Evolutionary conservation across 2,113 vertebrate genomes (phyloP), one percentile per base, ranked within the genome.

Genomic region (Corvus cornix): DNA sequence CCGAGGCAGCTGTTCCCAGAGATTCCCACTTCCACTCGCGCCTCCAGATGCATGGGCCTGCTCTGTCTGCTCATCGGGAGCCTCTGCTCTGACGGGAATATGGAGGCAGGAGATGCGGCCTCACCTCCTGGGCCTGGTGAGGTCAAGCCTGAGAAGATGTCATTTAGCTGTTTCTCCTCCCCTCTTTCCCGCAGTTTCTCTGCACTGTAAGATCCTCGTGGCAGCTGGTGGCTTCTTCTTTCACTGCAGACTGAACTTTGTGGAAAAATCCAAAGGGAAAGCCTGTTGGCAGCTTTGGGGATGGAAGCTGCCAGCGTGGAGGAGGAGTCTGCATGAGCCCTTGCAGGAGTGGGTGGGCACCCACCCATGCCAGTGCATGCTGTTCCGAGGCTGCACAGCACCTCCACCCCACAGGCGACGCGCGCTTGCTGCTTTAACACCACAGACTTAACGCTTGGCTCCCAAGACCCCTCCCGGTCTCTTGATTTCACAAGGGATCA

Each of bases 181-280:
- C 28, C 4, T 69, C 44, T 31, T 21, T 12, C 28, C 39, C 74
- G 15, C 12, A 2, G 5, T 16, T 56, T 69, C 46, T 44, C 52
- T 41, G 23, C 1, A 0, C 24, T 31, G 4, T 16, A 16, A 31
- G 16, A 58, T 17, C 55, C 30, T 33, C 33, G 3, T 2, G 4
- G 85, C 62, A 73, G 58, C 24, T 21, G 23, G 10, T 28, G 43
- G 26, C 35, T 86, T 13, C 30, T 68, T 16, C n/a, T 49, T 44
- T 33, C 8, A 4, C 26, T 43, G 15, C 66, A 72, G 53, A 19
- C 0, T 2, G 49, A 73, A 7, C 16, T 21, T 0, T 4, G 12
- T 31, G 31, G 24, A 44, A 74, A 74, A 58, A 20, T 10, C 9
- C 64, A 13, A 20, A 53, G 53, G 1, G 17, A 62, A 56, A 56